Conservation (phyloP, 2,113 vertebrate genomes). For the Oceanodroma tethys region DNA sequence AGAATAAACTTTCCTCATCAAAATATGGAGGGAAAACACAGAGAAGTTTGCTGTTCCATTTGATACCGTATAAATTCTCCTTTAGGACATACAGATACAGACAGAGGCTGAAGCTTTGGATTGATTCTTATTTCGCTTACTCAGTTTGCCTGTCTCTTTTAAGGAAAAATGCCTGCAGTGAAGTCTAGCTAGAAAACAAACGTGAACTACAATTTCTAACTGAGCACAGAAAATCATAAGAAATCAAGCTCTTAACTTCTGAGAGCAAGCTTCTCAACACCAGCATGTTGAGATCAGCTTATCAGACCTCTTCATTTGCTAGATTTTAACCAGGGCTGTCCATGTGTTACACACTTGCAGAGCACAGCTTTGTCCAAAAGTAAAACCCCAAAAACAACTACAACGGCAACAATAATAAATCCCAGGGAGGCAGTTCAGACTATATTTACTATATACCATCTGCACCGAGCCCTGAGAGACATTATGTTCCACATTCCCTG, state of each 20-base stretch:
- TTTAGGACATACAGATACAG: neutral
- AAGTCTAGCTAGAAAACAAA: neutral
- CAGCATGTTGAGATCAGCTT: neutral
- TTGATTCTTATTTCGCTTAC: neutral
- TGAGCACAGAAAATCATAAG: neutral
- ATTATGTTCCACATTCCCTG: slow-evolving; percentile 29
- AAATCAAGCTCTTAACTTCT: neutral
- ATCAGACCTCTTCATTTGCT: neutral
- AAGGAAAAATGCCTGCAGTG: neutral
- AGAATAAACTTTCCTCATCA: neutral
- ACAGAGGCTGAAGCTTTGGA: neutral
- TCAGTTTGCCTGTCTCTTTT: neutral
- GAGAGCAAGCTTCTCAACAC: neutral
- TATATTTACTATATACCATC: slow-evolving; percentile 59
- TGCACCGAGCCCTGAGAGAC: slow-evolving; percentile 40
- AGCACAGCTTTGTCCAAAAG: slow-evolving; percentile 4
- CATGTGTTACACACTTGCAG: neutral
- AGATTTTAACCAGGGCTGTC: neutral
- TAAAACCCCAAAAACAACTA: slow-evolving; percentile 10
- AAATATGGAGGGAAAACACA: neutral
- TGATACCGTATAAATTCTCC: neutral
- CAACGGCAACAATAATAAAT: neutral
- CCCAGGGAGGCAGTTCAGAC: slow-evolving; percentile 16
- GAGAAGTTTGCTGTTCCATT: neutral
- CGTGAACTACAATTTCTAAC: neutral